Evolutionary conservation across 92 coral and sea anemone species (phyloP).

Genomic region (Anthopleura xanthogrammica): DNA sequence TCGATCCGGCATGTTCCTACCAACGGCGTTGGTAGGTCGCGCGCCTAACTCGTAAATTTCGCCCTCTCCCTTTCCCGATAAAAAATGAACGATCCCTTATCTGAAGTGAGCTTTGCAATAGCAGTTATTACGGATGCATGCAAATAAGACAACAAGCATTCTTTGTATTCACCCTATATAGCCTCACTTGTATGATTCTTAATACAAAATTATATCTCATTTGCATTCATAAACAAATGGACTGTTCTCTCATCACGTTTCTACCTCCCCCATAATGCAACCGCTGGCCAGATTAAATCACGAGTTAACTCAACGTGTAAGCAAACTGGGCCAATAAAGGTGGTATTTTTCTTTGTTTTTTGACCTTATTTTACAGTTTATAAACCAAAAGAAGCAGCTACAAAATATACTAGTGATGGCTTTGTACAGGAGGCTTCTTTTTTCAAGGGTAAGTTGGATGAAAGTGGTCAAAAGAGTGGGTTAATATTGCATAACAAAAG

Average conservation of each 20-base stretch:
- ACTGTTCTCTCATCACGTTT: neutral
- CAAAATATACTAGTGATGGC: constrained; percentile 14
- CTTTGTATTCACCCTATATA: no score
- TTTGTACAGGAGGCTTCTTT: constrained; percentile 15
- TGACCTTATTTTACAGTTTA: neutral
- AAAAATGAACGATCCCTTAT: no score
- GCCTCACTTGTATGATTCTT: no score
- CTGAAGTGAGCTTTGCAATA: no score
- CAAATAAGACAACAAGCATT: no score
- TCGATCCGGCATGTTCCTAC: no score
- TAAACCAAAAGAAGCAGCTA: neutral
- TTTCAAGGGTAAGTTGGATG: constrained; percentile 19
- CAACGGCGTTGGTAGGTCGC: no score
- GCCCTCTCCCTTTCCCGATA: no score
- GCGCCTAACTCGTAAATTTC: no score
- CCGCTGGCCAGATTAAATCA: neutral
- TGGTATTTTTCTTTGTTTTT: neutral
- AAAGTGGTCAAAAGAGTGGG: neutral
- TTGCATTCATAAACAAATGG: no score
- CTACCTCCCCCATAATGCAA: neutral
- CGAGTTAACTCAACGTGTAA: neutral
- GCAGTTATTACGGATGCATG: no score
- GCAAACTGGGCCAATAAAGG: neutral
- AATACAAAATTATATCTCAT: neutral
- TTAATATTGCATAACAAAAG: neutral